Evolutionary conservation across 2,797 vertebrate species (phyloP).

Genomic region (Trachurus trachurus): DNA sequence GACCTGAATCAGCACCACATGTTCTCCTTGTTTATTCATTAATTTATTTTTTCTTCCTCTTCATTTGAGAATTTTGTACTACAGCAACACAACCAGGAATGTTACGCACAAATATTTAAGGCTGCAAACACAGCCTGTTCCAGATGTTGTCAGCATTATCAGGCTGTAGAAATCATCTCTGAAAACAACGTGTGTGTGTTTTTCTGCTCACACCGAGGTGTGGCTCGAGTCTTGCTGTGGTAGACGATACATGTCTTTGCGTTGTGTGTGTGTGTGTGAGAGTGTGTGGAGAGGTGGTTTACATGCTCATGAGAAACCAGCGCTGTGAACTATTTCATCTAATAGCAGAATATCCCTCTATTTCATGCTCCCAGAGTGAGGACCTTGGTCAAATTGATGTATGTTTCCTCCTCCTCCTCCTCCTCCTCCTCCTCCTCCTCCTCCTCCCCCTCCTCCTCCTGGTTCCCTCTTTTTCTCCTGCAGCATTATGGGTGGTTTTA

Average conservation of each 20-base stretch:
- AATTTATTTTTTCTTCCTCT: too few relatives aligned
- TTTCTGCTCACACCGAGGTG: constrained; percentile 9
- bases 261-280: neutral
- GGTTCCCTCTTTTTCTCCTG: constrained; percentile 81
- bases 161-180: neutral
- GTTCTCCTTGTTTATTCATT: neutral
- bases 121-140: neutral
- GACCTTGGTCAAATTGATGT: constrained; percentile 95
- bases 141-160: neutral
- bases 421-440: constrained; percentile 10
- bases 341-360: constrained; percentile 94
- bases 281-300: constrained; percentile 74
- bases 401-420: constrained; percentile 89
- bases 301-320: constrained; percentile 89
- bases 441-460: constrained; percentile 26
- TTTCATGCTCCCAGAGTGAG: constrained; percentile 94
- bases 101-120: neutral
- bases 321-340: constrained; percentile 94
- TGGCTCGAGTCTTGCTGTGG: neutral
- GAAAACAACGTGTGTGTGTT: neutral
- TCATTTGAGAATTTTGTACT: too few relatives aligned
- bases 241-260: constrained; percentile 18
- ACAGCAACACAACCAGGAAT: neutral
- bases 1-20: too few relatives aligned
- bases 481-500: constrained; percentile 98